phyloP scores from a whole-genome alignment of 2,797 vertebrate genomes.

The Pseudopleuronectes americanus region DNA sequence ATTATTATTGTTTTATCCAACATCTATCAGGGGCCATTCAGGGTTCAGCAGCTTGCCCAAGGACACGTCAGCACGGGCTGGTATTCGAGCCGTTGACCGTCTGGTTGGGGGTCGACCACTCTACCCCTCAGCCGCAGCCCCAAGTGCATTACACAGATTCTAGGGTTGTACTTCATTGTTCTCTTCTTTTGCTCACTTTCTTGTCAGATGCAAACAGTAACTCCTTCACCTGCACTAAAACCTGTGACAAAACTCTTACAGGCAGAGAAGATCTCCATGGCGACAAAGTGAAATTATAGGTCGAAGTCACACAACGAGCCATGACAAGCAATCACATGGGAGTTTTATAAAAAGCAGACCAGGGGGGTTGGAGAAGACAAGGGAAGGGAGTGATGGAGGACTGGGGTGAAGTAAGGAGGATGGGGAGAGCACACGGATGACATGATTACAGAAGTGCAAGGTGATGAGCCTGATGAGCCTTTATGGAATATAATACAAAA shows the following conservation, averaged over 20 bases:
- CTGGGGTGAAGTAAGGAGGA: constrained; percentile 32
- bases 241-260: constrained; percentile 39
- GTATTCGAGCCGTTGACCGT: too few relatives aligned
- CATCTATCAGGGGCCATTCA: too few relatives aligned
- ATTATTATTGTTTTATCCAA: too few relatives aligned
- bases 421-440: constrained; percentile 46
- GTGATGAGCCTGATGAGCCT: constrained; percentile 61
- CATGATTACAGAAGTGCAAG: constrained; percentile 64
- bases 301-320: constrained; percentile 67
- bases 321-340: constrained; percentile 72
- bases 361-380: constrained; percentile 38
- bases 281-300: constrained; percentile 65
- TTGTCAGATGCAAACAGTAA: constrained; percentile 19
- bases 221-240: constrained; percentile 37
- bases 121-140: too few relatives aligned
- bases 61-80: too few relatives aligned
- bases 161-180: neutral
- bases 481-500: constrained; percentile 57
- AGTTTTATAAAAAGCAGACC: constrained; percentile 60
- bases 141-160: neutral
- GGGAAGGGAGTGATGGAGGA: constrained; percentile 53
- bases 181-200: constrained; percentile 5
- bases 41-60: too few relatives aligned
- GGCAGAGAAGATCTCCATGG: constrained; percentile 54
- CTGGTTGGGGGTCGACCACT: too few relatives aligned